phyloP scores from a whole-genome alignment of 2,888 invertebrate species.

The Dendrolimus pini region DNA sequence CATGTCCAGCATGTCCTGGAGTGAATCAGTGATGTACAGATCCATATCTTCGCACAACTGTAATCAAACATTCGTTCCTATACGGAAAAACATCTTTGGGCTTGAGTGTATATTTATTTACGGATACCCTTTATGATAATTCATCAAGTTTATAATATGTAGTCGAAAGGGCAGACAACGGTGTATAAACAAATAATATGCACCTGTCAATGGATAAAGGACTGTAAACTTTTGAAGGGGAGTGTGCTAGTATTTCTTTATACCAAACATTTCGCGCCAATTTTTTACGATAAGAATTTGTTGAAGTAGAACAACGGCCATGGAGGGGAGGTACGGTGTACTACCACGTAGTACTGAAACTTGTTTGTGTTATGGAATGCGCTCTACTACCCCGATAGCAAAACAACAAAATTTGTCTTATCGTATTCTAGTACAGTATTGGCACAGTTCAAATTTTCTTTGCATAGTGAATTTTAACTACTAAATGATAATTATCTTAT shows the following conservation, averaged over 20 bases:
- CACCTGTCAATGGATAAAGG: no score
- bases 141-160: no score
- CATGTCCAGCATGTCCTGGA: constrained; percentile 93
- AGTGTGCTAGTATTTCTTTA: neutral
- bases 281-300: constrained; percentile 11
- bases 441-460: neutral
- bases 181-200: no score
- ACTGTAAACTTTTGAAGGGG: no score
- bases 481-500: no score
- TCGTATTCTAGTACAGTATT: constrained; percentile 18
- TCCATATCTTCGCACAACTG: constrained; percentile 78
- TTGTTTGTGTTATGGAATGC: constrained; percentile 67
- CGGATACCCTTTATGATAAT: no score
- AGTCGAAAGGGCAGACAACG: no score
- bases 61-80: constrained; percentile 22
- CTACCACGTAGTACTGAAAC: constrained; percentile 67
- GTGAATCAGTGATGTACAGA: constrained; percentile 81
- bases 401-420: constrained; percentile 26
- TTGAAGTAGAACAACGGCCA: constrained; percentile 22
- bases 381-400: constrained; percentile 28
- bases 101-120: no score
- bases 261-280: constrained; percentile 41
- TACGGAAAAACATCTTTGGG: no score
- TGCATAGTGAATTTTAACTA: no score
- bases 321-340: constrained; percentile 48